Conservation (phyloP, 2,797 vertebrate species). For the Rostrhamus sociabilis region DNA sequence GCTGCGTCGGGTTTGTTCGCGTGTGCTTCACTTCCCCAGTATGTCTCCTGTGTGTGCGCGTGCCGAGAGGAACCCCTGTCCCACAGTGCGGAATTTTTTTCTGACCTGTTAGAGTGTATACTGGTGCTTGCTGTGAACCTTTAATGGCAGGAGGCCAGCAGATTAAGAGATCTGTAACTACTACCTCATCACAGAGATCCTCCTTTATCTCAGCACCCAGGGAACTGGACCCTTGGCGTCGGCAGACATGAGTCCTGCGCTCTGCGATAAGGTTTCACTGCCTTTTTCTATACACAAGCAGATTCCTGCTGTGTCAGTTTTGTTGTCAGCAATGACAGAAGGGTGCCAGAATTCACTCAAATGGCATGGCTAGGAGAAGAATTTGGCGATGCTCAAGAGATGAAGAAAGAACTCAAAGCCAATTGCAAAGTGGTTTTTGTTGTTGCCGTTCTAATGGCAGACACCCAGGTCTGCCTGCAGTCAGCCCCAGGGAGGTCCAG, state of each 20-base stretch:
- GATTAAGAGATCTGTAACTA: slow-evolving; percentile 1
- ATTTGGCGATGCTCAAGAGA: neutral
- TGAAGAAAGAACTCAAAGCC: slow-evolving; percentile 4
- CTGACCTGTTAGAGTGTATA: neutral
- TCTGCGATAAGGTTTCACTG: neutral
- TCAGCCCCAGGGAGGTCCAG: slow-evolving; percentile 10
- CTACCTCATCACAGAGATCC: neutral
- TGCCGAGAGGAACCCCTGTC: neutral
- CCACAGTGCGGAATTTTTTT: neutral
- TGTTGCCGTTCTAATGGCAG: neutral
- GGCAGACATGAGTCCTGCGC: neutral
- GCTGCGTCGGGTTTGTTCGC: neutral
- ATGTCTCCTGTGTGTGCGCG: accelerated
- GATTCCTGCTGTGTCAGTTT: slow-evolving; percentile 2
- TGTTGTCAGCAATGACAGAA: slow-evolving; percentile 27
- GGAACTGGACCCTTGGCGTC: neutral
- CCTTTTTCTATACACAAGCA: slow-evolving; percentile 3
- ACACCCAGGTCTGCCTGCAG: slow-evolving; percentile 24
- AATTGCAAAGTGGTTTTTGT: neutral
- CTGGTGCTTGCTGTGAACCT: neutral
- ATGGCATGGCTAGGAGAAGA: slow-evolving; percentile 16
- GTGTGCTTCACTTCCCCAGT: neutral
- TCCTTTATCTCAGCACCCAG: neutral
- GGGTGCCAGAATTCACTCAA: slow-evolving; percentile 43
- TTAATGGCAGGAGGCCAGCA: slow-evolving; percentile 7